These are phyloP conservation scores for Forbesichthys agassizii DNA, from an alignment of 2,113 vertebrate genomes.

Conservation along the genomic window DNA sequence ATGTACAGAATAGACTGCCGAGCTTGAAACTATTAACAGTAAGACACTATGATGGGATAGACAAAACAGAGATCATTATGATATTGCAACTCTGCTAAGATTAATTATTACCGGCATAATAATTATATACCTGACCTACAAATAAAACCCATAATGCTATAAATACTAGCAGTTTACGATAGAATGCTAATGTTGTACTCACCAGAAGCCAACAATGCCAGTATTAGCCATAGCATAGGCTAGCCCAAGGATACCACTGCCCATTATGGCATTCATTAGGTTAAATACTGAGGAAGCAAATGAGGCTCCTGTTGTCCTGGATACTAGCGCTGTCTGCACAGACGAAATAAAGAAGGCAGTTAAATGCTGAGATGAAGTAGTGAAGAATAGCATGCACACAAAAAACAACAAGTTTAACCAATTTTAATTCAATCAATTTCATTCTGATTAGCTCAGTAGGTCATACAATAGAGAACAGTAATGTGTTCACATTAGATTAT, in stretches of 20 bases:
- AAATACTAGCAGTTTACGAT: not conserved
- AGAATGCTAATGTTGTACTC: conserved; percentile 36
- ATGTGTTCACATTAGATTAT: conserved; percentile 7
- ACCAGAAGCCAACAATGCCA: conserved; percentile 92
- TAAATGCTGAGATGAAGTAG: not conserved
- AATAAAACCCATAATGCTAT: not conserved
- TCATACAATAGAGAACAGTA: not conserved
- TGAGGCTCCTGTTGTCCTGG: conserved; percentile 77
- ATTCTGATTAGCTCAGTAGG: conserved; percentile 28
- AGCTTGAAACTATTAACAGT: conserved; percentile 83
- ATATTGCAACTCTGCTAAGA: not conserved
- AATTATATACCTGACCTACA: not conserved
- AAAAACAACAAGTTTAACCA: not conserved
- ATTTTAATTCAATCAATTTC: not conserved
- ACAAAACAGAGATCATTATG: conserved; percentile 8
- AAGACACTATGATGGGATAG: conserved; percentile 77
- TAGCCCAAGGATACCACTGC: conserved; percentile 92
- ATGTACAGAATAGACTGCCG: conserved; percentile 89
- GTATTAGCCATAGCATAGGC: conserved; percentile 92
- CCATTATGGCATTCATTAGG: conserved; percentile 95
- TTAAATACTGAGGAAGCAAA: conserved; percentile 91
- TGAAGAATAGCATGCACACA: not conserved
- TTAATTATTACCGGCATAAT: not conserved
- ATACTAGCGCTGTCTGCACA: conserved; percentile 64
- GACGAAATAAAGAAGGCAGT: conserved; percentile 8